Conservation (phyloP, 2,113 vertebrate genomes). For the Hemicordylus capensis region DNA sequence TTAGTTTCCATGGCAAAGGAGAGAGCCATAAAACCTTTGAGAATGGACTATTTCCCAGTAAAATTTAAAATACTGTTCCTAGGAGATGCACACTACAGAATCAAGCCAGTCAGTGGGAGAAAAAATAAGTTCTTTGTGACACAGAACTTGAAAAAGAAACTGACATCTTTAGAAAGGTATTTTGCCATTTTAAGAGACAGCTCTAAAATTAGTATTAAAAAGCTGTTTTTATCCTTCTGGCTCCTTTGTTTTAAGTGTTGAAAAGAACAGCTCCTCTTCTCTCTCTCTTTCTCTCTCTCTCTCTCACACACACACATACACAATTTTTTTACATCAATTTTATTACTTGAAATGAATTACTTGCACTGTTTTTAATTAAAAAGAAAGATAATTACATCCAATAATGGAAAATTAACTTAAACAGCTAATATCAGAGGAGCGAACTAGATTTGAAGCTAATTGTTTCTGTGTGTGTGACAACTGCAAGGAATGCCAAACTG, state of each 20-base stretch:
- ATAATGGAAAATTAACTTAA: neutral
- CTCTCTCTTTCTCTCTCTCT: neutral
- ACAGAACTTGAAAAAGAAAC: neutral
- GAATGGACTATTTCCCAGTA: neutral
- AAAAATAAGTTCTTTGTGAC: neutral
- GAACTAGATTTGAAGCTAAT: too few species aligned
- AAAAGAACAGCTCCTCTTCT: neutral
- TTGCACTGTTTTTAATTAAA: neutral
- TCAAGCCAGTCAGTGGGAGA: neutral
- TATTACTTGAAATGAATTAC: neutral
- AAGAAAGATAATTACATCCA: neutral
- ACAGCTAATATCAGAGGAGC: too few species aligned
- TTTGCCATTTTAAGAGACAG: neutral
- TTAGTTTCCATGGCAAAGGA: neutral
- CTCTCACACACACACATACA: too few species aligned
- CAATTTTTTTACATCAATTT: neutral
- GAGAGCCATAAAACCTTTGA: accelerated
- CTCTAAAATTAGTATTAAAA: neutral
- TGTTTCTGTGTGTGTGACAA: too few species aligned
- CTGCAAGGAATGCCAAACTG: too few species aligned
- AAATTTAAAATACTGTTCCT: neutral
- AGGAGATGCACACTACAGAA: neutral
- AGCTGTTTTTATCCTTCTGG: neutral
- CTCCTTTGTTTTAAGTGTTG: neutral
- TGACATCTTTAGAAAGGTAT: neutral